phyloP scores from a whole-genome alignment of 1,140 invertebrate genomes.

The Anagrus nilaparvatae region DNA sequence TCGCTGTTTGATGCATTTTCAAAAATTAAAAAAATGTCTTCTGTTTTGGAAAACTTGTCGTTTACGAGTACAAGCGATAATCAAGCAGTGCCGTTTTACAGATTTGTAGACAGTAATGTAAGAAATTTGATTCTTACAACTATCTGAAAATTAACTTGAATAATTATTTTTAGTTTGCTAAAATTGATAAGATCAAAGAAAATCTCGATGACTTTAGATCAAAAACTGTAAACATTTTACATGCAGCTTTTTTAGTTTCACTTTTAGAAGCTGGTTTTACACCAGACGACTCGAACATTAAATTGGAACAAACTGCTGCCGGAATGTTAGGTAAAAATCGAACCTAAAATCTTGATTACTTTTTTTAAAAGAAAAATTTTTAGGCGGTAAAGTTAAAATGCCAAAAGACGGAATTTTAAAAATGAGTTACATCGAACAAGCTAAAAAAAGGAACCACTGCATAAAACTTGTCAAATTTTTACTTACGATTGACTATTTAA shows the following conservation, averaged over 20 bases:
- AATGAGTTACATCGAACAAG: slow-evolving; percentile 75
- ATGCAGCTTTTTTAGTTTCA: slow-evolving; percentile 59
- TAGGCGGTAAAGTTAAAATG: slow-evolving; percentile 27
- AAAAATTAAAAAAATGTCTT: no score
- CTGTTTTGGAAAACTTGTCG: slow-evolving; percentile 49
- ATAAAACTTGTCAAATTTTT: slow-evolving; percentile 45
- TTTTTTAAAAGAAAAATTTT: background rate
- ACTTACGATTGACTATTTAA: slow-evolving; percentile 42
- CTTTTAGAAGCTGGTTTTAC: slow-evolving; percentile 63
- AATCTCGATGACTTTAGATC: slow-evolving; percentile 50
- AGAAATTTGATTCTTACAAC: background rate
- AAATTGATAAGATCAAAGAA: slow-evolving; percentile 41
- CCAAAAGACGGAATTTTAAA: slow-evolving; percentile 41
- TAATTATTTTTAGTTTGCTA: slow-evolving; percentile 36
- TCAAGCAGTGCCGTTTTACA: slow-evolving; percentile 52
- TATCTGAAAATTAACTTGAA: background rate
- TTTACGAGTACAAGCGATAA: slow-evolving; percentile 47
- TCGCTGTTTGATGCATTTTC: no score
- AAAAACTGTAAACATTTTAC: slow-evolving; percentile 52
- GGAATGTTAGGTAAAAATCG: slow-evolving; percentile 26
- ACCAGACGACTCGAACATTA: slow-evolving; percentile 51
- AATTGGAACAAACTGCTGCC: slow-evolving; percentile 29
- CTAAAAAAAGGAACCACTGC: slow-evolving; percentile 67
- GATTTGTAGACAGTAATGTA: slow-evolving; percentile 58
- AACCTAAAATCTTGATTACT: background rate